Percentiles rank a stretch among this genome's conserved stretches.
These are phyloP conservation scores for Eudemis profundana DNA, from an alignment of 2,888 invertebrate genomes.

Conservation along the genomic window DNA sequence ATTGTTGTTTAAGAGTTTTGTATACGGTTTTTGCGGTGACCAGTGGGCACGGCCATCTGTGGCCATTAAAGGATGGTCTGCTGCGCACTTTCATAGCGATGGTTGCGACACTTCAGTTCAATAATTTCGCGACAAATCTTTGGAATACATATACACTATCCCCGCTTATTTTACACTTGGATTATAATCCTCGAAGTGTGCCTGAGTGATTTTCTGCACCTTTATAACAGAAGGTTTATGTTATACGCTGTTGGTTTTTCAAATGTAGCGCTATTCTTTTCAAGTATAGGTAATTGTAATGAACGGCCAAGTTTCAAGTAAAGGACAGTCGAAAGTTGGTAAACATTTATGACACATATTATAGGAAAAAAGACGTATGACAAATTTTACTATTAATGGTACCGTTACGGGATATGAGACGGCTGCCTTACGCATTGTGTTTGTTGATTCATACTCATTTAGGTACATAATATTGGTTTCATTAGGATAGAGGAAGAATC, in stretches of 20 bases:
- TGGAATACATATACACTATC: not conserved
- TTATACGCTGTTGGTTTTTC: not conserved
- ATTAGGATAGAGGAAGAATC: too few relatives aligned
- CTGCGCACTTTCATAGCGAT: constrained; percentile 31
- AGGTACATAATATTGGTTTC: too few relatives aligned
- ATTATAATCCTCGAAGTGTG: constrained; percentile 18
- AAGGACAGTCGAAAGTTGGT: too few relatives aligned
- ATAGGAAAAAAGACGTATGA: too few relatives aligned
- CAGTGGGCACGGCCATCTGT: constrained; percentile 48
- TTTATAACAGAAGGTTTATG: not conserved
- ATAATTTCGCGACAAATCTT: constrained; percentile 16
- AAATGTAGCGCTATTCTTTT: not conserved
- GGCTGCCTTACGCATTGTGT: too few relatives aligned
- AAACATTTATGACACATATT: too few relatives aligned
- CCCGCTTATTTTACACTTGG: constrained; percentile 12
- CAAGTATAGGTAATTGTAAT: too few relatives aligned
- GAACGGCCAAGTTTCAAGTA: too few relatives aligned
- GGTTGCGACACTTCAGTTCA: constrained; percentile 38
- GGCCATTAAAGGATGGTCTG: constrained; percentile 32
- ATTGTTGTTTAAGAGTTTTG: constrained; percentile 56
- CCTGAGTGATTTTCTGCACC: not conserved
- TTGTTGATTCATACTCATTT: too few relatives aligned
- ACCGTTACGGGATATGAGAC: too few relatives aligned
- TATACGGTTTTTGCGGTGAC: constrained; percentile 48
- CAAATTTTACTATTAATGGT: too few relatives aligned